Base-by-base conservation (phyloP, 2,888 invertebrate genomes). In the Allacma fusca region DNA sequence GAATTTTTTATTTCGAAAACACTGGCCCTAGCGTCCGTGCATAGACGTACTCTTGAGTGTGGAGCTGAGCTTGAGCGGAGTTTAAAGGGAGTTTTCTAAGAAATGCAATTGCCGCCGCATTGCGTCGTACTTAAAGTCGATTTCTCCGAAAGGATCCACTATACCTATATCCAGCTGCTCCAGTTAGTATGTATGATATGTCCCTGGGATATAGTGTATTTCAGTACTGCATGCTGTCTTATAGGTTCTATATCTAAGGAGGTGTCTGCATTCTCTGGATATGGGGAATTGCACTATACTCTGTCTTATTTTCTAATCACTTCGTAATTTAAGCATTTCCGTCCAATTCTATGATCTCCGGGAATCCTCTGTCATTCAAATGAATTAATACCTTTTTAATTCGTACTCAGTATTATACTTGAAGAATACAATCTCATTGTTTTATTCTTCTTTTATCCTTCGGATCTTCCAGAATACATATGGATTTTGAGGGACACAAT, bases 81-180 rank as follows among this genome's bases (percentile, higher is more conserved):
- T 34, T 34, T 7, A 34, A 4, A 34, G 4, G 50, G 19, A 50
- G 50, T 50, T 50, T 50, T 50, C 50, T 50, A 5, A 50, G 50
- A 50, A 50, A 19, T 50, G 50, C 50, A 50, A 50, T 50, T 50
- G 50, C 50, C 50, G 50, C 50, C 50, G 50, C 50, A 50, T 19
- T 50, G 50, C 50, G 50, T 50, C 50, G 50, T 50, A n/a, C 50
- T 50, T 50, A 50, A 50, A 50, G 50, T 50, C 50, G 50, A 50
- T 50, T 50, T 16, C 50, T 9, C 50, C n/a, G 19, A 50, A 50
- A 1, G 2, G 7, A 9, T n/a, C 50, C 2, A 4, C 34, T 34
- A 34, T 34, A 34, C 34, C 34, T 9, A 34, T 9, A 34, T 34
- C 9, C 4, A 9, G 9, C 34, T 34, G 5, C 34, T 34, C 34